These are phyloP conservation scores for Aphis gossypii DNA, from an alignment of 1,140 invertebrate genomes.

Conservation along the genomic window DNA sequence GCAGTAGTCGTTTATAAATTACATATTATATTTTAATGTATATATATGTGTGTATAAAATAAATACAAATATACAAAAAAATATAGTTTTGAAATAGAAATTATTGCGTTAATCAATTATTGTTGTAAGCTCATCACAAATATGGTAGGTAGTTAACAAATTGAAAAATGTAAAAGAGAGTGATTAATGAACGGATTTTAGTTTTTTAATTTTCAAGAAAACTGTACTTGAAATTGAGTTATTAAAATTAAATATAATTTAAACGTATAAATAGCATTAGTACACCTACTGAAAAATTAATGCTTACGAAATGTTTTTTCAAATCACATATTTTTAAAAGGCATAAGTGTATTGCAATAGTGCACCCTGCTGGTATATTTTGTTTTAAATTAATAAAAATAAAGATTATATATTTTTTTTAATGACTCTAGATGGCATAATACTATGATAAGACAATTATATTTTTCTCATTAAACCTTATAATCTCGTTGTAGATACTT, in stretches of 20 bases:
- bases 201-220: conserved; percentile 2
- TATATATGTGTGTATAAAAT: too few relatives aligned
- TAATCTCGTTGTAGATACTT: not conserved
- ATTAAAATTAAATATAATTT: conserved; percentile 17
- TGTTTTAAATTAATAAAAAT: not conserved
- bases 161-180: not conserved
- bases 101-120: not conserved
- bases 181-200: not conserved
- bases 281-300: not conserved
- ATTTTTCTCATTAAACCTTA: not conserved
- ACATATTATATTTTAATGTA: not conserved
- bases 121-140: not conserved
- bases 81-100: not conserved
- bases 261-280: not conserved
- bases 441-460: not conserved
- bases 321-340: not conserved
- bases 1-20: not conserved
- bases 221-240: not conserved
- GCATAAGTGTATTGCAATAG: not conserved
- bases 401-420: not conserved
- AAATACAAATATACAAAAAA: not conserved
- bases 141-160: not conserved
- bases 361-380: not conserved
- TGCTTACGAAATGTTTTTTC: not conserved
- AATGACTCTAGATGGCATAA: not conserved